Evolutionary conservation across 1,140 invertebrate species (phyloP).

Genomic region (Trachelipus rathkii): DNA sequence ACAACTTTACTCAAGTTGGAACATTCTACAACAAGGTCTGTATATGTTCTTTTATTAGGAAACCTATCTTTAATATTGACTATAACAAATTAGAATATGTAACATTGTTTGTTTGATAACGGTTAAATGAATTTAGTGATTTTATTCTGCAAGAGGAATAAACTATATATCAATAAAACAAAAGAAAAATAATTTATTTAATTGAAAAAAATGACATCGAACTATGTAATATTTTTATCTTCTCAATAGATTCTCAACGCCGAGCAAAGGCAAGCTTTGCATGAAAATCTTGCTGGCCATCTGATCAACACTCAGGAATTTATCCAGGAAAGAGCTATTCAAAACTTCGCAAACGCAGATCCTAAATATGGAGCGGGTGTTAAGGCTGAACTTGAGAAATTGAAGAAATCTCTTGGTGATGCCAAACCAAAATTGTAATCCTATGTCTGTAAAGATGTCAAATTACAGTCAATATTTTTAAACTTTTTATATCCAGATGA

Average conservation of each 20-base stretch:
- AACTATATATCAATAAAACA: not conserved
- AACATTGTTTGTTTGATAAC: not conserved
- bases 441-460: too few relatives aligned
- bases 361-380: conserved; percentile 35
- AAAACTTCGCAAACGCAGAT: conserved; percentile 37
- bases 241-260: conserved; percentile 62
- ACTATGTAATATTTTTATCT: too few relatives aligned
- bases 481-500: too few relatives aligned
- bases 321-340: conserved; percentile 59
- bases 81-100: not conserved
- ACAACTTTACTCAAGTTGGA: conserved; percentile 81
- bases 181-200: not conserved
- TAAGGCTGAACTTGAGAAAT: conserved; percentile 16
- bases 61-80: not conserved
- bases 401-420: conserved; percentile 21
- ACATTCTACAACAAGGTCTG: conserved; percentile 67
- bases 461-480: too few relatives aligned
- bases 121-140: not conserved
- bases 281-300: conserved; percentile 74
- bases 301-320: conserved; percentile 74
- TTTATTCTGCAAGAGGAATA: not conserved
- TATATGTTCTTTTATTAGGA: not conserved
- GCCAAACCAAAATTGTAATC: too few relatives aligned
- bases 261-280: conserved; percentile 65
- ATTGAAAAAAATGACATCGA: too few relatives aligned